Evolutionary conservation across 2,113 vertebrate genomes (phyloP).

Genomic region (Pteruthius melanotis): DNA sequence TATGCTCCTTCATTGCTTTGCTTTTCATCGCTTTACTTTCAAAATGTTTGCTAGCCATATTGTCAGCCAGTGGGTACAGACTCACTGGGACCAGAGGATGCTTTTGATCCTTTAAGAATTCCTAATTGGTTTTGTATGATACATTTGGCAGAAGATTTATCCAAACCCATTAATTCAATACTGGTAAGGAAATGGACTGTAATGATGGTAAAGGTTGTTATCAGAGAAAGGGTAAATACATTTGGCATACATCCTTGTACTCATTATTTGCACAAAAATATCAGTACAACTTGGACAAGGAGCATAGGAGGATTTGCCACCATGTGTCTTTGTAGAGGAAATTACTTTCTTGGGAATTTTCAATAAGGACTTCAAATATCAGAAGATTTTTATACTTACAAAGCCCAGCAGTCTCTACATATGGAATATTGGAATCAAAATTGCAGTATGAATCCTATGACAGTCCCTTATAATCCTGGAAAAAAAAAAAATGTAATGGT

Average conservation of each 20-base stretch:
- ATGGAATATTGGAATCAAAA: neutral
- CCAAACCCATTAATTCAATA: slow-evolving; percentile 64
- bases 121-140: slow-evolving; percentile 61
- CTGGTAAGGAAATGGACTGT: slow-evolving; percentile 65
- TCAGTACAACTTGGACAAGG: neutral
- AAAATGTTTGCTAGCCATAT: slow-evolving; percentile 2
- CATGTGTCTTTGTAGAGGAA: neutral
- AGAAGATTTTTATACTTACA: neutral
- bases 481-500: neutral
- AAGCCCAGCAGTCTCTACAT: neutral
- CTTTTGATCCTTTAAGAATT: slow-evolving; percentile 57
- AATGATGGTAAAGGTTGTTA: slow-evolving; percentile 58
- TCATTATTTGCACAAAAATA: slow-evolving; percentile 34
- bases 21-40: neutral
- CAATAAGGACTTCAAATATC: neutral
- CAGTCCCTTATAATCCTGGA: neutral
- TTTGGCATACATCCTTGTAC: slow-evolving; percentile 53
- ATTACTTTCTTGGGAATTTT: slow-evolving; percentile 6
- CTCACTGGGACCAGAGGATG: slow-evolving; percentile 27
- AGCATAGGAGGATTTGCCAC: neutral
- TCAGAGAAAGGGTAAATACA: slow-evolving; percentile 56
- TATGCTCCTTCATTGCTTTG: neutral
- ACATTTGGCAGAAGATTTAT: slow-evolving; percentile 65
- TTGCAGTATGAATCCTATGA: neutral
- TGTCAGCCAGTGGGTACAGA: slow-evolving; percentile 8